Base-by-base conservation (phyloP, 2,797 vertebrate species). In the Trematomus bernacchii region DNA sequence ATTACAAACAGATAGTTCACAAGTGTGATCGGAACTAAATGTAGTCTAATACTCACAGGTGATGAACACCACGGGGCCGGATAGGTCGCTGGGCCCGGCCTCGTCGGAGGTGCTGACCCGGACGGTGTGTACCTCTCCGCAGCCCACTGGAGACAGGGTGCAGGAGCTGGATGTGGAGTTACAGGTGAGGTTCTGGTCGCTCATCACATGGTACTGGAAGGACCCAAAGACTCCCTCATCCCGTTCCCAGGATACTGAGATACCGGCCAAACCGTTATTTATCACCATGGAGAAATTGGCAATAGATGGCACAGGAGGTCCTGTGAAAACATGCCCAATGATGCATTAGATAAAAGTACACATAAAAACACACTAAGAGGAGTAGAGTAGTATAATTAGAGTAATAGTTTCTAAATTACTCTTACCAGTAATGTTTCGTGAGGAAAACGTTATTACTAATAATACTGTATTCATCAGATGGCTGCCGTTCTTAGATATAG, bases 81-180 rank as follows among this genome's bases (percentile, higher is more conserved):
- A 92, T 1, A 97, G 94, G 15, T 61, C 44, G 79, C 96, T 95
- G 66, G 91, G 88, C n/a, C 98, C 98, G 0, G 94, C 97, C 1
- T 94, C 84, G n/a, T 97, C 98, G 1, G 80, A 73, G 18, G 97
- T 95, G 0, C 33, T 33, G 6, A 33, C 92, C 42, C 92, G 93
- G 78, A 98, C 68, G 1, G 58, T 64, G 84, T 97, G 95, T 0
- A 93, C 88, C 42, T 94, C 87, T 43, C 97, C 90, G 27, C 97
- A 99, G 37, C 58, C 86, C 43, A 96, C 91, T 0, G 94, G 89
- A 2, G 82, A 71, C 74, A 98, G 77, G 13, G 7, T 60, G 59
- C 97, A 99, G 80, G 91, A 88, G 66, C 70, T 89, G 61, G 80
- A 89, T 1, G 85, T 71, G 3, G 96, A 92, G 61, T 91, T 94